Evolutionary conservation across 2,113 vertebrate genomes (phyloP).

Genomic region (Pachypanchax playfairii): DNA sequence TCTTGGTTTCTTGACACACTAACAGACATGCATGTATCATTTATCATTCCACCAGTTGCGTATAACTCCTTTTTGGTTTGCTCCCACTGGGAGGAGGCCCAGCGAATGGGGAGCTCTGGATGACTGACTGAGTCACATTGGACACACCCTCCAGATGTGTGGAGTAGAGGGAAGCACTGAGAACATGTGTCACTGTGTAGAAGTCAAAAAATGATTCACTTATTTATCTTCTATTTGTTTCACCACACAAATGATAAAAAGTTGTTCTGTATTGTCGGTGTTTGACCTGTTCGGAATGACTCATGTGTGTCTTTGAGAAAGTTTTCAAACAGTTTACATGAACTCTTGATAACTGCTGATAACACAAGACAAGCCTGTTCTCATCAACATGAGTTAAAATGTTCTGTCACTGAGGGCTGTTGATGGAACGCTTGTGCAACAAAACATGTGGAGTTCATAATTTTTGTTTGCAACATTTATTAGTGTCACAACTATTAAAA

Average conservation of each 20-base stretch:
- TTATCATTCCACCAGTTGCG: not conserved
- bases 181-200: conserved; percentile 13
- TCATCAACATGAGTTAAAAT: not conserved
- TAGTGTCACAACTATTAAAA: not conserved
- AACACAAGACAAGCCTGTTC: conserved; percentile 6
- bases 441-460: conserved; percentile 14
- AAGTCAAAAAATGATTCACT: conserved; percentile 33
- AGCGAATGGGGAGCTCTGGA: conserved; percentile 1
- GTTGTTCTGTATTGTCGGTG: not conserved
- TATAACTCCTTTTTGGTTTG: conserved; percentile 2
- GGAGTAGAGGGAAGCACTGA: conserved; percentile 30
- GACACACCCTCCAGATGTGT: conserved; percentile 68
- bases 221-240: not conserved
- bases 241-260: conserved; percentile 15
- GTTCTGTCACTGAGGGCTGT: not conserved
- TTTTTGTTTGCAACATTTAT: conserved; percentile 9
- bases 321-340: conserved; percentile 26
- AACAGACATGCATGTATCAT: conserved; percentile 9
- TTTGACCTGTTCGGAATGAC: conserved; percentile 3
- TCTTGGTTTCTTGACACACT: not conserved
- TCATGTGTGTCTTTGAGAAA: not conserved
- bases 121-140: conserved; percentile 18
- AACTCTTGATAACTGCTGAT: conserved; percentile 26
- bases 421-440: conserved; percentile 51
- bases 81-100: conserved; percentile 42